These are phyloP conservation scores for Hydrochoerus hydrochaeris DNA, from an alignment of 2,113 vertebrate species.

Conservation along the genomic window DNA sequence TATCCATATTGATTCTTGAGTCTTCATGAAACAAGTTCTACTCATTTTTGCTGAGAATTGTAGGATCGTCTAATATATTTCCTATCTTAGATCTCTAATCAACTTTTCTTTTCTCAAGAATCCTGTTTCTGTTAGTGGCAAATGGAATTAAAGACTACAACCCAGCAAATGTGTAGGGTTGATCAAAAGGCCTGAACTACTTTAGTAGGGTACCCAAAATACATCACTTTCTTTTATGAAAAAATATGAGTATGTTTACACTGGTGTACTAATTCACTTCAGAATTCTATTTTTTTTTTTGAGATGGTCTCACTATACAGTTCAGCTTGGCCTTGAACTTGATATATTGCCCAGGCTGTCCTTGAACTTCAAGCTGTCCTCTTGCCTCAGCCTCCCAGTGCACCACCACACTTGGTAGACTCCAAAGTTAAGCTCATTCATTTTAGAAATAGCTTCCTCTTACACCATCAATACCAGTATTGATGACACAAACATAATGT, in stretches of 20 bases:
- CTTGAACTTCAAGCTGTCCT: neutral
- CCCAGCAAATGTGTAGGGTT: neutral
- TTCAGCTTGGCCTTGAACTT: neutral
- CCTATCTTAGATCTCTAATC: neutral
- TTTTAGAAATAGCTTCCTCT: neutral
- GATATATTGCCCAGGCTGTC: neutral
- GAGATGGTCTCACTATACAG: neutral
- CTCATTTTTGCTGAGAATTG: neutral
- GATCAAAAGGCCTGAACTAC: neutral
- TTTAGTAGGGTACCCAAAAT: neutral
- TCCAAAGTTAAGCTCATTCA: neutral
- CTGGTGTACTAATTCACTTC: neutral
- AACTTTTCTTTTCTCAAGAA: neutral
- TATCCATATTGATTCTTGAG: neutral
- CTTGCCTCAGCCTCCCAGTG: neutral
- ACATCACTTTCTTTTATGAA: neutral
- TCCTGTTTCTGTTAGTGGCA: neutral
- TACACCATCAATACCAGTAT: neutral
- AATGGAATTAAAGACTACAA: slow-evolving; percentile 14
- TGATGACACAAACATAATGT: neutral
- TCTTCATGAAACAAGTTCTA: neutral
- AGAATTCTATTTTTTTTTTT: neutral
- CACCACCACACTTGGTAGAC: neutral
- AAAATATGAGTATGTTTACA: neutral
- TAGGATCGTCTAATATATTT: neutral